These are phyloP conservation scores for Phymastichus coffea DNA, from an alignment of 1,140 invertebrate species.

Conservation along the genomic window DNA sequence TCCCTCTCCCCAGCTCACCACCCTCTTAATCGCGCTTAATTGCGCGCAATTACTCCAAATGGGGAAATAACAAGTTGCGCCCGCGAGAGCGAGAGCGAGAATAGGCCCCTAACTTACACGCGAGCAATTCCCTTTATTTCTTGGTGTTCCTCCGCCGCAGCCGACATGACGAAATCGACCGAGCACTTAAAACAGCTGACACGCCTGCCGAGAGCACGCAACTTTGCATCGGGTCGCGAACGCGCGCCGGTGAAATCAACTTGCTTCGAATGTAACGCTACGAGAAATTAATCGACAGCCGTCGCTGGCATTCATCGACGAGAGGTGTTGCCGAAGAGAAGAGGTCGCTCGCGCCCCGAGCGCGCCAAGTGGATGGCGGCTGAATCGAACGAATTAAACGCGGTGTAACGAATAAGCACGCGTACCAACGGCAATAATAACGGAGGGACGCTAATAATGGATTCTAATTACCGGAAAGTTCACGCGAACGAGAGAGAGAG, in stretches of 20 bases:
- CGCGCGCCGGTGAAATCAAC: too few species aligned
- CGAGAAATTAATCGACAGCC: too few species aligned
- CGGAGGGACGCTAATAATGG: background rate
- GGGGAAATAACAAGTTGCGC: conserved; percentile 44
- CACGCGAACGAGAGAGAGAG: background rate
- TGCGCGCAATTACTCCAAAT: conserved; percentile 42
- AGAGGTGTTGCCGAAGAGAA: too few species aligned
- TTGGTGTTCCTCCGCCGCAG: background rate
- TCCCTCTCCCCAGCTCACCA: too few species aligned
- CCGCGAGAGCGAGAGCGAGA: too few species aligned
- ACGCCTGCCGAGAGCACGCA: too few species aligned
- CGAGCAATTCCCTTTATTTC: conserved; percentile 33
- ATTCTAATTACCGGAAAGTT: conserved; percentile 1
- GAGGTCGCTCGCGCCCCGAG: background rate
- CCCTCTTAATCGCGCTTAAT: conserved; percentile 39
- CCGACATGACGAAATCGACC: conserved; percentile 35
- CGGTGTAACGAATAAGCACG: background rate
- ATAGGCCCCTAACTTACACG: conserved; percentile 19
- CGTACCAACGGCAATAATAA: too few species aligned
- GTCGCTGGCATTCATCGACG: too few species aligned
- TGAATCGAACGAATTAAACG: background rate
- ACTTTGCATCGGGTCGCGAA: too few species aligned
- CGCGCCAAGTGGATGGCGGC: too few species aligned
- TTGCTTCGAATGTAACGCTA: too few species aligned
- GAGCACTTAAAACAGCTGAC: conserved; percentile 37